Base-by-base conservation (phyloP, 2,888 invertebrate genomes). In the Phaonia tiefii region DNA sequence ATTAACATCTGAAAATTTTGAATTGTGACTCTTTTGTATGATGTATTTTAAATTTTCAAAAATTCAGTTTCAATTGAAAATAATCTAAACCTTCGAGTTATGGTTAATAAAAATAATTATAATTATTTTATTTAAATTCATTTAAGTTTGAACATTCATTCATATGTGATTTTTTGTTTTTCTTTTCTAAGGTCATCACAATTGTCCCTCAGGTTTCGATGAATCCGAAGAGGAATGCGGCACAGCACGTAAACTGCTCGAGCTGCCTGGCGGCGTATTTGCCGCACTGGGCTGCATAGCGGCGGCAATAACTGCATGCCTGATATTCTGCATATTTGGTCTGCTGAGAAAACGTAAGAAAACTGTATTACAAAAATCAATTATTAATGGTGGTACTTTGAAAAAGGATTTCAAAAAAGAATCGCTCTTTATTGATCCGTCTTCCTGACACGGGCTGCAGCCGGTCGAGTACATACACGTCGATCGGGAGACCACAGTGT, bases 381-480 rank as follows among this genome's bases (percentile, higher is more conserved):
- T 89, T 26, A 85, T 88, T 75, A 87, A 86, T 65, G 86, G 86
- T 51, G 91, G 91, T 76, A 90, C 90, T 26, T 85, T 95, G 86
- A 93, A 95, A 88, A 94, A 95, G 90, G 95, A 95, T 90, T 89
- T 89, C 82, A 90, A 91, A 87, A 91, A 91, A 87, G 91, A 91
- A 83, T 88, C 90, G 11, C 86, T 91, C 42, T 91, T 89, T 84
- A 89, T 91, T 42, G 91, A 91, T 85, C 92, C 93, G 37, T 92
- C 93, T 88, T 96, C 97, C 93, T 97, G 97, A 97, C 96, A 96
- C 88, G 95, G 95, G 92, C 94, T 94, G 90, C 95, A 96, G 92
- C 95, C 96, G 93, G 96, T 97, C 93, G 97, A 97, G 91, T 97
- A 95, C 92, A 97, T 97, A 90, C 96, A 96, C 92, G 96, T 97